These are phyloP conservation scores for Luehdorfia chinensis DNA, from an alignment of 1,140 invertebrate species.

Conservation along the genomic window DNA sequence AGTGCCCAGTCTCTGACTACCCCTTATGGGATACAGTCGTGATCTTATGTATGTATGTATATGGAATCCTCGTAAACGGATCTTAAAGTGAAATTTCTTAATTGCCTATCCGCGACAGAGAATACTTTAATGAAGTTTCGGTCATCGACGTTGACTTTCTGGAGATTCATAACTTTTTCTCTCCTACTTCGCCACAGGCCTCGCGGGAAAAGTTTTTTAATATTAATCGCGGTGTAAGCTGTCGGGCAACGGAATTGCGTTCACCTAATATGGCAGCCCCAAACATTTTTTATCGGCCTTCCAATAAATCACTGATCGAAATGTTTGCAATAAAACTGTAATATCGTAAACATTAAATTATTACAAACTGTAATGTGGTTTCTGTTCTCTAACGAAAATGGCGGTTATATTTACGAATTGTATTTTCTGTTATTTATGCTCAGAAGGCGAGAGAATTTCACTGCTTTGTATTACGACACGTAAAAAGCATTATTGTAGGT, in stretches of 20 bases:
- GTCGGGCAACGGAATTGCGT: conserved; percentile 48
- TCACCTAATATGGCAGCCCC: conserved; percentile 35
- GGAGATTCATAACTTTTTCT: conserved; percentile 58
- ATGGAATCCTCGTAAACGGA: conserved; percentile 21
- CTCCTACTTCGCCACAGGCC: conserved; percentile 26
- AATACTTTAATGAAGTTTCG: conserved; percentile 53
- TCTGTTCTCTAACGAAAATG: conserved; percentile 17
- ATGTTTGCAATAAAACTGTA: conserved; percentile 30
- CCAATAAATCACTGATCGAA: conserved; percentile 47
- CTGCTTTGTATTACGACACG: conserved; percentile 7
- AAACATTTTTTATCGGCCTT: conserved; percentile 42
- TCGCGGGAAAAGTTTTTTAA: conserved; percentile 62
- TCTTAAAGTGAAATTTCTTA: conserved; percentile 55
- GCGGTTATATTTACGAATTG: conserved; percentile 18
- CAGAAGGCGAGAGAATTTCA: conserved; percentile 15
- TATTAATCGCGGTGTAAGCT: conserved; percentile 47
- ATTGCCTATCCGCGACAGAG: conserved; percentile 52
- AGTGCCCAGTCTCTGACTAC: too few relatives aligned
- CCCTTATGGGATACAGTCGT: too few relatives aligned
- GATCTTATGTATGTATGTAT: too few relatives aligned
- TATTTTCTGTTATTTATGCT: conserved; percentile 23
- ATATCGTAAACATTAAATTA: conserved; percentile 24
- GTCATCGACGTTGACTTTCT: conserved; percentile 37
- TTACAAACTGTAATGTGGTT: conserved; percentile 5
- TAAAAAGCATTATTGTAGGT: conserved; percentile 11